These are phyloP conservation scores for Aphidius colemani DNA, from an alignment of 2,888 invertebrate genomes.

Conservation along the genomic window DNA sequence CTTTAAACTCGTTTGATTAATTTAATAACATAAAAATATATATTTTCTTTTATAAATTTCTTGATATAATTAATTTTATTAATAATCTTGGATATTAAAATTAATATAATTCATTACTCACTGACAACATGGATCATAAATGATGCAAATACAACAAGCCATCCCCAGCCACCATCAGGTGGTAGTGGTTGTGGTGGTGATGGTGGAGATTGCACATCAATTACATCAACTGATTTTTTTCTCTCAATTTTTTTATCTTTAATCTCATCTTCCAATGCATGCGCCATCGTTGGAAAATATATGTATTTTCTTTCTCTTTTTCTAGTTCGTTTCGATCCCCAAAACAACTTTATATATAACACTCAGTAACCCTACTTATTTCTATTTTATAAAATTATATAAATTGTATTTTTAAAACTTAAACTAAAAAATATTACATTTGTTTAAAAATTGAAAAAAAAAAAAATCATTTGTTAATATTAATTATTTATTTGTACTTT, in stretches of 20 bases:
- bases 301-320: not conserved
- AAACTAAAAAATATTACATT: too few relatives aligned
- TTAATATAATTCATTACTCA: conserved; percentile 65
- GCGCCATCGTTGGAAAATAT: conserved; percentile 38
- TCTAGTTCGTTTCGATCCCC: not conserved
- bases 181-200: conserved; percentile 67
- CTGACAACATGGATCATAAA: conserved; percentile 95
- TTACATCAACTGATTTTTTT: conserved; percentile 19
- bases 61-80: conserved; percentile 20
- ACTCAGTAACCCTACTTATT: too few relatives aligned
- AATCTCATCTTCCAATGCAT: conserved; percentile 35
- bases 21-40: conserved; percentile 19
- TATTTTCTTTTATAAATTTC: conserved; percentile 27
- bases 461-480: too few relatives aligned
- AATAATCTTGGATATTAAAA: not conserved
- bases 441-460: too few relatives aligned
- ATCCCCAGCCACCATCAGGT: conserved; percentile 95
- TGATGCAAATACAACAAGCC: conserved; percentile 91
- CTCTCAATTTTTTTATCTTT: conserved; percentile 32
- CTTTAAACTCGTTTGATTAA: not conserved
- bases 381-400: too few relatives aligned
- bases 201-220: conserved; percentile 56
- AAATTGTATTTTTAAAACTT: too few relatives aligned
- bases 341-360: too few relatives aligned
- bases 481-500: too few relatives aligned